Percentiles rank a stretch among this genome's conserved stretches.
Conservation (phyloP, 1,140 invertebrate genomes). For the Listronotus bonariensis region DNA sequence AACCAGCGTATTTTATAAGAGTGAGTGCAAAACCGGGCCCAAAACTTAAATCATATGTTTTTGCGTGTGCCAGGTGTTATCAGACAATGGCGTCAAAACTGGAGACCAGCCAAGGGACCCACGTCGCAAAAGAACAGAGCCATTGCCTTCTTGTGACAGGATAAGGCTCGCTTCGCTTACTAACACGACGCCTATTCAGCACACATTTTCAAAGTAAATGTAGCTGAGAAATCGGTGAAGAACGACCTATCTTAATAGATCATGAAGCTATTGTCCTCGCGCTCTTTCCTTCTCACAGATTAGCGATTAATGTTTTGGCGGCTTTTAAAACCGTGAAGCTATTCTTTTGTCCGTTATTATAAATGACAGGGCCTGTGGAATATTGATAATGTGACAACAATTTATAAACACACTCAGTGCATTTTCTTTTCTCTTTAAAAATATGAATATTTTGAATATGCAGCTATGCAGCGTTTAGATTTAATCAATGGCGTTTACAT, state of each 20-base stretch:
- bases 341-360: slow-evolving; percentile 51
- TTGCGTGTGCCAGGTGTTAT: slow-evolving; percentile 34
- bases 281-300: slow-evolving; percentile 47
- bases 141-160: slow-evolving; percentile 29
- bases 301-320: slow-evolving; percentile 56
- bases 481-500: too few species aligned
- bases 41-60: slow-evolving; percentile 20
- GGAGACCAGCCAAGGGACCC: slow-evolving; percentile 34
- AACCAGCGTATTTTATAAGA: not conserved
- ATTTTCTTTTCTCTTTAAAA: too few species aligned
- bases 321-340: slow-evolving; percentile 47
- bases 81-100: slow-evolving; percentile 31
- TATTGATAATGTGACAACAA: not conserved
- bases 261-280: slow-evolving; percentile 51
- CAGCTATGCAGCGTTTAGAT: too few species aligned
- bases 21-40: not conserved
- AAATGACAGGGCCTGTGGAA: slow-evolving; percentile 14
- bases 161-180: slow-evolving; percentile 21
- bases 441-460: too few species aligned
- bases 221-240: slow-evolving; percentile 57
- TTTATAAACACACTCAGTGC: not conserved
- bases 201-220: slow-evolving; percentile 55
- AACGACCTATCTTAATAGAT: slow-evolving; percentile 56
- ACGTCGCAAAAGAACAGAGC: slow-evolving; percentile 28
- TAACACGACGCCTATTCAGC: slow-evolving; percentile 38